Base-by-base conservation (phyloP, 2,888 invertebrate genomes). In the Parasteatoda lunata region DNA sequence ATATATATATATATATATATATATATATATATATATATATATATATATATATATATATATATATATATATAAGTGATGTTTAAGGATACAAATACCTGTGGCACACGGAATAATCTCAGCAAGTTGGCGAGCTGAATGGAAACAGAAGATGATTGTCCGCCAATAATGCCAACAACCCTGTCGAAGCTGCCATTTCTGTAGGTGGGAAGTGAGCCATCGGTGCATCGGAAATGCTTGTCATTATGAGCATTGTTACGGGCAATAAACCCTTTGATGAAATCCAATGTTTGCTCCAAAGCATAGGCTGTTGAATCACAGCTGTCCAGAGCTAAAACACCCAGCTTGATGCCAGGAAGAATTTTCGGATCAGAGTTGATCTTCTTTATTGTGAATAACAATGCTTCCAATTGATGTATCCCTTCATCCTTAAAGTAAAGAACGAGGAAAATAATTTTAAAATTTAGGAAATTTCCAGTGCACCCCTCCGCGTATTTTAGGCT, bases 381-480 rank as follows among this genome's bases (percentile, higher is more conserved):
- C 89, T 95, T 94, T 51, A 95, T 91, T 4, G 94, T 94, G 91
- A 93, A 95, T 5, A 95, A 91, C 93, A 95, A 94, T 3, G 95
- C 95, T 90, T 95, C 95, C 86, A 95, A 91, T 5, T 94, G 93
- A 90, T 95, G 95, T 85, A 95, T 93, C 15, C 95, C 95, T 89
- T 95, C 95, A 94, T 94, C 5, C 88, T 89, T 78, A 65, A 77
- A 66, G 54, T 79, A 59, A 77, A 72, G 15, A 71, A 15, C 47
- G 45, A 6, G 49, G 71, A 52, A 6, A 30, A 54, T 11, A 51
- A 3, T 13, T 69, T 48, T 13, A 73, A 54, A 48, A 11, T 52
- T 8, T 7, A 4, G 8, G 51, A 52, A 52, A 73, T 15, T 51
- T 52, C 51, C 72, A 6, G 8, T n/a, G 13, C 11, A 47, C 48